Evolutionary conservation across 2,888 invertebrate species (phyloP).

Genomic region (Drosophila nr. medialis): DNA sequence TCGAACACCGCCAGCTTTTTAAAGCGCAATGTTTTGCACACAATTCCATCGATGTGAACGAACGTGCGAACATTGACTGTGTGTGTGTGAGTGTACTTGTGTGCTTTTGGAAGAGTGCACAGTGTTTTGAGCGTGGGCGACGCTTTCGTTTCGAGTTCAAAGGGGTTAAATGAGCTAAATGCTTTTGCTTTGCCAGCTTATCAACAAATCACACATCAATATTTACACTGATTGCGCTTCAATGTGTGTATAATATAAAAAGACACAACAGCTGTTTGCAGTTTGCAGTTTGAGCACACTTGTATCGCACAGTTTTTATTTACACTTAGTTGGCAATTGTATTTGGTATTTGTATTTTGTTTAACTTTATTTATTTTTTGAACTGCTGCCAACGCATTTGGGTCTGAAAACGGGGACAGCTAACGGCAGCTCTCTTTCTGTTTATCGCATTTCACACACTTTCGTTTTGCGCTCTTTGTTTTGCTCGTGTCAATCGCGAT

Average conservation of each 20-base stretch:
- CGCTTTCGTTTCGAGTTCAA: constrained; percentile 39
- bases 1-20: constrained; percentile 3
- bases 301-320: constrained; percentile 15
- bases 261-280: constrained; percentile 61
- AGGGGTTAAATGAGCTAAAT: constrained; percentile 45
- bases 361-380: neutral
- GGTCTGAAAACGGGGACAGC: constrained; percentile 42
- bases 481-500: constrained; percentile 76
- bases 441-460: constrained; percentile 34
- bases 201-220: constrained; percentile 40
- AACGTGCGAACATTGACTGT: constrained; percentile 50
- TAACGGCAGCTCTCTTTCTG: constrained; percentile 55
- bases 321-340: constrained; percentile 3
- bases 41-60: constrained; percentile 57
- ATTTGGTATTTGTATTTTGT: neutral
- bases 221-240: constrained; percentile 45
- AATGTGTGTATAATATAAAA: constrained; percentile 2
- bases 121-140: constrained; percentile 41
- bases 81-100: constrained; percentile 12
- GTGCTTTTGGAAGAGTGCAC: constrained; percentile 5
- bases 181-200: constrained; percentile 40
- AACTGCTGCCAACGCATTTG: constrained; percentile 66
- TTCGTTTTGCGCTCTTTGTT: constrained; percentile 66
- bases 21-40: constrained; percentile 33
- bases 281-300: constrained; percentile 6